Base-by-base conservation (phyloP, 2,113 vertebrate genomes). In the Chaetura pelagica region DNA sequence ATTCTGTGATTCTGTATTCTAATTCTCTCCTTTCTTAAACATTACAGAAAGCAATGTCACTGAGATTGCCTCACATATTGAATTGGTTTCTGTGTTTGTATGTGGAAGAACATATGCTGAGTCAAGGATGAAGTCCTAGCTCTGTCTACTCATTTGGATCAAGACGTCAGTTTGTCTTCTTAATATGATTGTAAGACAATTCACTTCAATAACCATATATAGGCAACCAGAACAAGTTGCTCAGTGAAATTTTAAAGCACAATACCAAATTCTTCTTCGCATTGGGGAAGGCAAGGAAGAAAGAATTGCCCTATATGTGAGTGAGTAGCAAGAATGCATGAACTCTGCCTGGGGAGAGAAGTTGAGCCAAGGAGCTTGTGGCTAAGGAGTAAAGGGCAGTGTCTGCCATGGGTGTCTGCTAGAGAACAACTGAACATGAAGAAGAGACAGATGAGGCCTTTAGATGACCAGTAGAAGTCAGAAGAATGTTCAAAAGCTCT, bases 341-440 rank as follows among this genome's bases (percentile, higher is more conserved):
- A 69, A 12, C 6, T 84, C 61, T 61, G 6, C 35, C 23, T 54
- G 49, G 13, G 18, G 12, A 34, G 7, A 32, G 14, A 4, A 83
- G 13, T 10, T 55, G 15, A 87, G 12, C 4, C 42, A 72, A 16
- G 21, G 63, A 68, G 6, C 9, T 32, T 26, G 7, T 63, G 26
- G 15, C 7, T 63, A 15, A 84, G 26, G 29, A 49, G 54, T 40
- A 58, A 44, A 51, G 27, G 15, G 4, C 13, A 38, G 38, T 66
- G 5, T 42, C 49, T 26, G 2, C 5, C 57, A 17, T 32, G 17
- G 5, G 3, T 63, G 23, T 49, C 19, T 69, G 14, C 49, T 74
- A 35, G 9, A 71, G 23, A 48, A 0, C 0, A 62, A 57, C 12
- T 44, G n/a, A 57, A 6, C 26, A 11, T 0, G 0, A 78, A 34